phyloP scores from a whole-genome alignment of 2,797 vertebrate genomes.

The Characodon lateralis region DNA sequence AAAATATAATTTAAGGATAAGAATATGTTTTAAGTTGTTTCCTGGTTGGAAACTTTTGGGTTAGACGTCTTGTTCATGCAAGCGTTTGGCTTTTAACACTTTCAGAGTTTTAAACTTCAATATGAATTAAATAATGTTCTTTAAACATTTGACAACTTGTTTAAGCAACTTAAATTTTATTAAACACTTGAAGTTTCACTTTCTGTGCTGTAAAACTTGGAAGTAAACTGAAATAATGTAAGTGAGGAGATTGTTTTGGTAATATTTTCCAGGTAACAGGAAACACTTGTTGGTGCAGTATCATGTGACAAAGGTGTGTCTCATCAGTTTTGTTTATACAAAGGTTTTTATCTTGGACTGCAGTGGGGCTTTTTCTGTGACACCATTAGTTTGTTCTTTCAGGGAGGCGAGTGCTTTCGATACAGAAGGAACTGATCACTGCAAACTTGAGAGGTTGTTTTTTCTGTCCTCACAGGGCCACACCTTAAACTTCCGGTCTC shows the following conservation, averaged over 20 bases:
- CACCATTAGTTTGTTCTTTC: neutral
- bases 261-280: neutral
- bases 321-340: constrained; percentile 17
- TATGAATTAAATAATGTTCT: neutral
- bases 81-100: neutral
- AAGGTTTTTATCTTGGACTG: neutral
- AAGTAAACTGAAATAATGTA: neutral
- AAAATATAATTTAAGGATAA: neutral
- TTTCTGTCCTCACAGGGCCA: neutral
- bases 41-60: neutral
- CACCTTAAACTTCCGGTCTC: neutral
- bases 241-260: neutral
- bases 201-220: neutral
- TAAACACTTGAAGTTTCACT: neutral
- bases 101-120: neutral
- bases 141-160: neutral
- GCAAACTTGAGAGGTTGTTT: too few relatives aligned
- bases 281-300: neutral
- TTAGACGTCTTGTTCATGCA: neutral
- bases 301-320: constrained; percentile 20
- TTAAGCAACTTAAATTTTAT: neutral
- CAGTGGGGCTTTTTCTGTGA: neutral
- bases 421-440: neutral
- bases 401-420: neutral
- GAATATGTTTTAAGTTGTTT: neutral